Evolutionary conservation across 2,797 vertebrate species (phyloP), one percentile per base, ranked within the genome.

Genomic region (Sphaeramia orbicularis): DNA sequence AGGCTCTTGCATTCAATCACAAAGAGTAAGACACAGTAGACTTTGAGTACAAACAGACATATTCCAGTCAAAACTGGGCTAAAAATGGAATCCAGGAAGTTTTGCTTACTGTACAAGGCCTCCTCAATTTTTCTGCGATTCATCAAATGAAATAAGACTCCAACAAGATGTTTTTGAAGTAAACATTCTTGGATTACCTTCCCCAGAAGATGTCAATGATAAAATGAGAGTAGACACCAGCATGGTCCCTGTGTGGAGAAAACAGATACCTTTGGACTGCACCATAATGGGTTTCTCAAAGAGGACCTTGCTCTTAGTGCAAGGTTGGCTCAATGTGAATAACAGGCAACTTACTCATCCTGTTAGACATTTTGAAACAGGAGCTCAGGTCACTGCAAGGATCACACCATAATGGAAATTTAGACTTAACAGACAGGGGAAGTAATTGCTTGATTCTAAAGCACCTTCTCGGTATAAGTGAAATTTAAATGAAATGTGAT

Each of bases 301-400:
- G 59, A 82, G 72, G 61, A 44, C 70, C 74, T 50, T 62, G 62
- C 45, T 37, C 47, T 63, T 44, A 43, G 52, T 16, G 6, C 75
- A 86, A 87, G 83, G 79, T 88, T 84, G 82, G 74, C 77, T 90
- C 70, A 74, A 71, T 82, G 86, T 86, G 86, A 91, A 73, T 56
- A 71, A 80, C 65, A 48, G 76, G 79, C 81, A 81, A 72, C 42
- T 78, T 65, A 15, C 50, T 74, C 76, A 78, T 77, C 52, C 78
- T 74, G 67, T 67, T 74, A 71, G 47, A 81, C 66, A 64, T 67
- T 78, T 57, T 69, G 80, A 87, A 89, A 85, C 69, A 42, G 57
- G 78, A 90, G 74, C 73, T 63, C 36, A 27, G 63, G 70, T 78
- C 63, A 86, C 70, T 62, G 54, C 58, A 57, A 1, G 41, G 32